Evolutionary conservation across 1,140 invertebrate genomes (phyloP), one percentile per base, ranked within the genome.

Genomic region (Tetramorium parvispinum): DNA sequence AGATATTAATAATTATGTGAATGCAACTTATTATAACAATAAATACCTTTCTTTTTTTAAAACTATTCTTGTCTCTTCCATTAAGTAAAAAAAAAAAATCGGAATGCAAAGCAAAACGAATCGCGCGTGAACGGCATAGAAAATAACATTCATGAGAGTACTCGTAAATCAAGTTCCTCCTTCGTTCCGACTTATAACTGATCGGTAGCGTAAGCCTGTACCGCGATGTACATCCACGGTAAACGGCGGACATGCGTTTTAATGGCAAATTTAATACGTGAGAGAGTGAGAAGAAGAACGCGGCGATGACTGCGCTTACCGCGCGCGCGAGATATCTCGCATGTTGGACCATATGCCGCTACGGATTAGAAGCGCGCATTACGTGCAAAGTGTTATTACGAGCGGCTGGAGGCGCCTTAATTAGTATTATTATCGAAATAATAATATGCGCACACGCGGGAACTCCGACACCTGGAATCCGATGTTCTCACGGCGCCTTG

Each of bases 301-400:
- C 10, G 63, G 75, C 53, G 61, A 85, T 59, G 66, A 71, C 37
- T 68, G 24, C 18, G 16, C 16, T 55, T 37, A 32, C 46, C 27
- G n/a, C 77, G 46, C 43, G 77, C 63, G 24, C 51, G 61, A 75
- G 66, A 85, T 66, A 32, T 51, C 51, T 75, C 21, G 75, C 89
- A 85, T 90, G 89, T 90, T 85, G 78, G 85, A 79, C 89, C 89
- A 90, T 91, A 91, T 91, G 90, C 89, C 61, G 81, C 89, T 86
- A 81, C 75, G 78, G 82, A 91, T 91, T 91, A 90, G 88, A 75
- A 90, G 77, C 86, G 85, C 86, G 40, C 75, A 90, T 85, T 88
- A 87, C 63, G 53, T 75, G 89, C 89, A 65, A 79, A 86, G 88
- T 61, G 89, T 90, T 91, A 85, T 90, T 90, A 82, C 89, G 63